These are phyloP conservation scores for Helleia helle DNA, from an alignment of 2,888 invertebrate genomes.

Conservation along the genomic window DNA sequence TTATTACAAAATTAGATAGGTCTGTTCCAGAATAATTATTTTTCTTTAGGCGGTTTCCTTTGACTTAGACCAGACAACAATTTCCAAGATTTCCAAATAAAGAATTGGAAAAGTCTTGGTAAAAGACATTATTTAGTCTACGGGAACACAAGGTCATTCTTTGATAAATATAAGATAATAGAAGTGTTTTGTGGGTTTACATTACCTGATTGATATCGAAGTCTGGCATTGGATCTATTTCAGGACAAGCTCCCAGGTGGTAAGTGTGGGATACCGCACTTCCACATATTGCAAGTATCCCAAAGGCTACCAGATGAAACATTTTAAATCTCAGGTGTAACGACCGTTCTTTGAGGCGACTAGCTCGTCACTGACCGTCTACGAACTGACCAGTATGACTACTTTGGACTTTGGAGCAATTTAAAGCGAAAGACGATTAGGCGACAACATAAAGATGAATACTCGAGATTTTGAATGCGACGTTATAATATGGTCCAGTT, in stretches of 20 bases:
- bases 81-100: no score
- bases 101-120: no score
- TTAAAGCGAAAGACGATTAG: slow-evolving; percentile 11
- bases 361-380: slow-evolving; percentile 16
- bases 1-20: no score
- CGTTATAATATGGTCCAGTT: no score
- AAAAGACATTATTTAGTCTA: no score
- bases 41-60: no score
- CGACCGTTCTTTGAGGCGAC: slow-evolving; percentile 6
- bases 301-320: not conserved
- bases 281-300: slow-evolving; percentile 33
- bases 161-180: no score
- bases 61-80: no score
- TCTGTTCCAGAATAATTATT: no score
- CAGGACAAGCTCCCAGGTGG: slow-evolving; percentile 82
- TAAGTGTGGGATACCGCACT: slow-evolving; percentile 76
- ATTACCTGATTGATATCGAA: slow-evolving; percentile 83
- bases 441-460: not conserved
- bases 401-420: slow-evolving; percentile 14
- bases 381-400: slow-evolving; percentile 16
- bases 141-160: no score
- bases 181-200: no score
- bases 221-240: slow-evolving; percentile 80
- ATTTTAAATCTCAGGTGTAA: not conserved
- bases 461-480: not conserved